Percentiles rank a stretch among this genome's conserved stretches.
phyloP scores from a whole-genome alignment of 2,113 vertebrate species.

The Zingel zingel region DNA sequence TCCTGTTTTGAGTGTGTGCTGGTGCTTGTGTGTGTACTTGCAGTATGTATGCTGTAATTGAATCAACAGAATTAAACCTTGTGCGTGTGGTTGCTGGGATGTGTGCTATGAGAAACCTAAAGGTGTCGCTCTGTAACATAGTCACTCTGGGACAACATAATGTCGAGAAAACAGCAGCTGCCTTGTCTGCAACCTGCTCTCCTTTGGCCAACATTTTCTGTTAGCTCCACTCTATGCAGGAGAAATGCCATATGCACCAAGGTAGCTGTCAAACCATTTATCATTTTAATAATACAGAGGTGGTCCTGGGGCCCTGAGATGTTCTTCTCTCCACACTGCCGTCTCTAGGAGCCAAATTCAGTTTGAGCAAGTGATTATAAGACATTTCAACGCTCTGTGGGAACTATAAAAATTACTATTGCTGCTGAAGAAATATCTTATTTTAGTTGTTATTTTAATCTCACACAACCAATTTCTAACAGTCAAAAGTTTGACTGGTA shows the following conservation, averaged over 20 bases:
- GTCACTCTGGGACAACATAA: background rate
- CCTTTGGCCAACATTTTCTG: conserved; percentile 30
- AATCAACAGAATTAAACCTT: conserved; percentile 15
- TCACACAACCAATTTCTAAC: background rate
- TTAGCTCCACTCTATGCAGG: conserved; percentile 1
- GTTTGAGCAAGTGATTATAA: conserved; percentile 13
- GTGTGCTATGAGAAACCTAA: background rate
- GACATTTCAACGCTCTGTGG: background rate
- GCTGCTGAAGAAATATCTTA: background rate
- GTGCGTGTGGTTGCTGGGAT: background rate
- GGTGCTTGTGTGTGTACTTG: background rate
- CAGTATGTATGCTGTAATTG: background rate
- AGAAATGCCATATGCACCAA: conserved; percentile 38
- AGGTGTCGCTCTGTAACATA: conserved; percentile 10
- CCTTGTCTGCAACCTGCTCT: conserved; percentile 19
- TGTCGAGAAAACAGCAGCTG: conserved; percentile 25
- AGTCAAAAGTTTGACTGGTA: too few species aligned
- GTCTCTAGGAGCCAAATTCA: conserved; percentile 31
- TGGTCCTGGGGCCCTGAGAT: conserved; percentile 20
- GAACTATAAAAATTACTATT: background rate
- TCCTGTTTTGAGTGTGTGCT: background rate
- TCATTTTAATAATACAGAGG: conserved; percentile 65
- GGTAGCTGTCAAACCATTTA: conserved; percentile 54
- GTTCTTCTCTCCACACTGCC: conserved; percentile 1
- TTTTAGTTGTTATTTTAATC: background rate